Evolutionary conservation across 2,113 vertebrate genomes (phyloP).

Genomic region (Spermophilus dauricus): DNA sequence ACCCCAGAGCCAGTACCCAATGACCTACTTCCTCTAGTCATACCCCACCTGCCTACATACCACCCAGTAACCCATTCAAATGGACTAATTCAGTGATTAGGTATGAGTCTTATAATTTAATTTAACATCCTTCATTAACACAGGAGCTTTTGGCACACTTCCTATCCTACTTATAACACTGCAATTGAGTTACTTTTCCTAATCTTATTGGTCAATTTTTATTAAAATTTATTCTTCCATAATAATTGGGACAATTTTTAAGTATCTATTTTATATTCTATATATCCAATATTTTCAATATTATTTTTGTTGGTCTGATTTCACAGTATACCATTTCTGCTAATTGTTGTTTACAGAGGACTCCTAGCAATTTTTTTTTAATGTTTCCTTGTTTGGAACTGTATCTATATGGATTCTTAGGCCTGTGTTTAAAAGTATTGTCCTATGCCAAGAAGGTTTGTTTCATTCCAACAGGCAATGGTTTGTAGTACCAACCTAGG

Average conservation of each 20-base stretch:
- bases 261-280: neutral
- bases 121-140: too few species aligned
- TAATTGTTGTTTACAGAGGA: neutral
- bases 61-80: too few species aligned
- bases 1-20: too few species aligned
- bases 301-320: neutral
- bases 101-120: too few species aligned
- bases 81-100: too few species aligned
- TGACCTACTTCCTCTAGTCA: too few species aligned
- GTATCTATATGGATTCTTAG: neutral
- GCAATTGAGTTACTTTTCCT: neutral
- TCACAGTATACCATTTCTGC: neutral
- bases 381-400: neutral
- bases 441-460: neutral
- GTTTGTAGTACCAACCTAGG: neutral
- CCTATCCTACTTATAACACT: neutral
- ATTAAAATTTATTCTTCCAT: neutral
- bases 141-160: too few species aligned
- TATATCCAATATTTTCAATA: neutral
- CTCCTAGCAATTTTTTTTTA: neutral
- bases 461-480: neutral
- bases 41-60: too few species aligned
- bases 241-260: neutral
- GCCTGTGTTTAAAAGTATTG: neutral
- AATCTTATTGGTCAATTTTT: neutral